Evolutionary conservation across 2,113 vertebrate genomes (phyloP), one percentile per base, ranked within the genome.

Genomic region (Dicaeum eximium): DNA sequence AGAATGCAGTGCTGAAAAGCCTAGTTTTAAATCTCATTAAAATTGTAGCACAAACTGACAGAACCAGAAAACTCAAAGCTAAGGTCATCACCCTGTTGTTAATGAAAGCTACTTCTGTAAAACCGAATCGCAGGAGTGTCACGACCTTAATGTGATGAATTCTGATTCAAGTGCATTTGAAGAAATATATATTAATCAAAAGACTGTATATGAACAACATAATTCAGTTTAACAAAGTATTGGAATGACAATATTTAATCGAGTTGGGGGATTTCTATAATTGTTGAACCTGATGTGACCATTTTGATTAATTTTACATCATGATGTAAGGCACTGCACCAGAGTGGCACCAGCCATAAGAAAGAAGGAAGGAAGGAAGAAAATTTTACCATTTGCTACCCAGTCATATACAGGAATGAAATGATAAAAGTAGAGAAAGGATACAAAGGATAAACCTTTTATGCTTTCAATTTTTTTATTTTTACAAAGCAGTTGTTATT

Each of bases 1-100:
- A 86, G 84, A 70, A 53, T 5, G 18, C 17, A 50, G 50, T 22
- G 40, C 30, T 70, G 53, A 70, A 88, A 90, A 78, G 21, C 11
- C 38, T 30, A 4, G 61, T 18, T 90, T 86, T 80, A 93, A 93
- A 96, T 75, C 50, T 86, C 70, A 73, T 94, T 96, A 92, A 91
- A 96, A 74, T 25, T 77, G 69, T 37, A 87, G 66, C 44, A 75
- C 69, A 91, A 91, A 90, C 42, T 84, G 82, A 81, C 54, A 86
- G 92, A 92, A 69, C 50, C 69, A 77, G 84, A 92, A 84, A 87
- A 75, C 53, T 79, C 64, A 83, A 90, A 88, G 89, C 42, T 93
- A 22, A 91, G 71, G 72, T 73, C 69, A 54, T 56, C 35, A 44
- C 45, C 67, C 44, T 47, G 60, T 65, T 87, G n/a, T 61, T 92